Base-by-base conservation (phyloP, 2,113 vertebrate genomes). In the Pangasianodon hypophthalmus region DNA sequence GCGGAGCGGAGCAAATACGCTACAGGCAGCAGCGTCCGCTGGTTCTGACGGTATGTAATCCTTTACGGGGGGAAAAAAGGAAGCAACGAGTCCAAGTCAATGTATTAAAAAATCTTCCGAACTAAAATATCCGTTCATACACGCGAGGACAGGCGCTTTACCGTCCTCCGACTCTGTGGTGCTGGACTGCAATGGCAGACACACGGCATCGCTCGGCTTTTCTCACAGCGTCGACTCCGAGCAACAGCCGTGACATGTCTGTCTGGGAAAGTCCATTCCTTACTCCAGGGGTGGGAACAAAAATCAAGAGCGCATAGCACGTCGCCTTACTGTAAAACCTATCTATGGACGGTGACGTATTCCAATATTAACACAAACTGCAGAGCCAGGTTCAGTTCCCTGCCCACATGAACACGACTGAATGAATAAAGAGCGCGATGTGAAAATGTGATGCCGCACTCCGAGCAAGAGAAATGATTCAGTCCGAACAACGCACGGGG, bases 151-250 rank as follows among this genome's bases (percentile, higher is more conserved):
- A 90, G 56, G 85, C 32, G 94, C 79, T 62, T 44, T 18, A 62
- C 58, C 88, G 91, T 93, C 92, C 92, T 90, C 90, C 86, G 92
- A 90, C 94, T 93, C 94, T 91, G 93, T 94, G 94, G 94, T 94
- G 94, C 95, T 92, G 93, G 94, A 95, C 95, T 93, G 94, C 95
- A 94, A 95, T 95, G 94, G 95, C 95, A 95, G 94, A 94, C 94
- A 62, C 82, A 84, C 82, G 94, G 92, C 93, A 95, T 94, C 93
- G 91, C 93, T 90, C 88, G 24, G 91, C 92, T 81, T 90, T 90
- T 91, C 93, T 91, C 93, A 52, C 88, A 91, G 90, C 94, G 93
- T 91, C 95, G 93, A 92, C 91, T 90, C 95, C 93, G 90, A 92
- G 91, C 94, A 90, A 92, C 95, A 93, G 32, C 94, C 94, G 93